Base-by-base conservation (phyloP, 64 coral and sea anemone genomes). In the Porites australiensis region DNA sequence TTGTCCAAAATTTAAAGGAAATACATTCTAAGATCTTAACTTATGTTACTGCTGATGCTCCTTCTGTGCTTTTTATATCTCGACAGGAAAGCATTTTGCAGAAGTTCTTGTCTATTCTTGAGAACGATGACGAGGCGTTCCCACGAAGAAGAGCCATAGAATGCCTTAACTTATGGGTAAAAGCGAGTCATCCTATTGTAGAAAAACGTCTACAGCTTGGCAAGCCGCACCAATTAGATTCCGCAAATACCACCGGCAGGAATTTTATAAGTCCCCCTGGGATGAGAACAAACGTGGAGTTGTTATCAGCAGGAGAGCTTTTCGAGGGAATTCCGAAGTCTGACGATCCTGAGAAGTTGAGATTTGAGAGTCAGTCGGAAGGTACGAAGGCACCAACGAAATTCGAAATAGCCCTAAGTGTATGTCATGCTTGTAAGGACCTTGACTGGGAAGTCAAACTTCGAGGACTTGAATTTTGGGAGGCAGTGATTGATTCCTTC, bases 391-490 rank as follows among this genome's bases (percentile, higher is more conserved):
- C 63, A 68, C 3, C 61, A 1, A 50, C 58, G 44, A 19, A 6
- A 27, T 64, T 19, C 65, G 79, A 16, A 82, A 48, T 82, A 3
- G 19, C 46, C 9, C 81, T 0, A 84, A 84, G 81, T 4, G 19
- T 94, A 16, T 89, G 70, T 65, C 79, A 15, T 49, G 88, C 92
- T 5, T 88, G 86, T 78, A 79, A 94, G 75, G 95, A 98, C 58
- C 94, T 98, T 90, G 95, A 98, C 61, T 98, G 95, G 95, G 95
- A 98, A 74, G 95, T 98, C 2, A 98, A 98, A 81, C 23, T 94
- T 12, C 95, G 93, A n/a, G 92, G 51, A 9, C 60, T 98, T 86
- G 73, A 90, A 64, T 83, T 98, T 44, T 76, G 91, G 75, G 64
- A 94, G 22, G 83, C 83, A n/a, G 44, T 98, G 8, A 88, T 91